A percentile compares a stretch with the other conserved stretches of the same genome.
These are phyloP conservation scores for Campylorhamphus procurvoides DNA, from an alignment of 2,113 vertebrate species.

Conservation along the genomic window DNA sequence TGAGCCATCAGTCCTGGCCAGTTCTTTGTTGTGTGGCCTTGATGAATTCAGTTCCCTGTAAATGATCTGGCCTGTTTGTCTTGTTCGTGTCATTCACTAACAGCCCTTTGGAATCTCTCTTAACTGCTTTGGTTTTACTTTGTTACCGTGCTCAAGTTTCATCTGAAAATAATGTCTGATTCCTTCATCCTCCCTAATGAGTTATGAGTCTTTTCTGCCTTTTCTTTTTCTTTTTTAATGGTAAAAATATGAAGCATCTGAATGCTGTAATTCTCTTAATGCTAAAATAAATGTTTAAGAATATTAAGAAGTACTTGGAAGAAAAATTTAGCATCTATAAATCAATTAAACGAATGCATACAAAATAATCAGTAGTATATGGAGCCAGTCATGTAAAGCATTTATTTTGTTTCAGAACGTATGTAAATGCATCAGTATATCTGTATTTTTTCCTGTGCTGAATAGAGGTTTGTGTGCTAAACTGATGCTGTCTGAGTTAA, in stretches of 20 bases:
- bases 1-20: neutral
- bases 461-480: neutral
- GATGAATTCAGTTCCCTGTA: neutral
- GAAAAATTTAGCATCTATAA: constrained; percentile 38
- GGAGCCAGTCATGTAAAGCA: neutral
- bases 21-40: neutral
- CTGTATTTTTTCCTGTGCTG: neutral
- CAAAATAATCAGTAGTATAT: neutral
- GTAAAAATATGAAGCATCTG: constrained; percentile 51
- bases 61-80: constrained; percentile 49
- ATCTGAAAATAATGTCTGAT: constrained; percentile 25
- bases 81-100: constrained; percentile 55
- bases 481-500: neutral
- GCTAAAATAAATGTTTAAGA: constrained; percentile 34
- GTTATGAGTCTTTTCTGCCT: constrained; percentile 9
- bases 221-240: constrained; percentile 14
- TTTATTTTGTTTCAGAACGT: neutral
- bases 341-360: constrained; percentile 50
- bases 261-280: constrained; percentile 43
- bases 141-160: constrained; percentile 10
- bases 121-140: constrained; percentile 46
- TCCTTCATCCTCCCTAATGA: constrained; percentile 28
- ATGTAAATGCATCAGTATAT: neutral
- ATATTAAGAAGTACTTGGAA: constrained; percentile 55
- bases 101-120: constrained; percentile 30